phyloP scores from a whole-genome alignment of 2,797 vertebrate species.

The Crenichthys baileyi region DNA sequence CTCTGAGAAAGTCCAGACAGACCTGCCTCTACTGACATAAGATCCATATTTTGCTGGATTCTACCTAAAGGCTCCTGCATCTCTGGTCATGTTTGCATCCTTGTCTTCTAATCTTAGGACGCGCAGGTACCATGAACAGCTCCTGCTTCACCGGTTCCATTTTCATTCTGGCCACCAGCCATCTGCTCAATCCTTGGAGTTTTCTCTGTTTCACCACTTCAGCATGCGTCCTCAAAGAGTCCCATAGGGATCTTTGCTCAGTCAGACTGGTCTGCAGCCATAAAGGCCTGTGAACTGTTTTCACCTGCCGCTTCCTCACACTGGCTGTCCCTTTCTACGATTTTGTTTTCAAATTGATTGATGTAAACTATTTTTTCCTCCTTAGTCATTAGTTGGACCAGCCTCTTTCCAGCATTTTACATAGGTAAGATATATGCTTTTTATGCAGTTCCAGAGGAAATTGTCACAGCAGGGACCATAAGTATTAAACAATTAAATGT shows the following conservation, averaged over 20 bases:
- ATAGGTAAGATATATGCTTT: too few relatives aligned
- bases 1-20: neutral
- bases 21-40: neutral
- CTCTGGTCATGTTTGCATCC: neutral
- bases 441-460: too few relatives aligned
- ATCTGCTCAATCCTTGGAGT: neutral
- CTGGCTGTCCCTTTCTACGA: neutral
- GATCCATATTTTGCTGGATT: neutral
- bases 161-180: conserved; percentile 6
- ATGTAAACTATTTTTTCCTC: neutral
- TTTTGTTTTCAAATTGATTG: neutral
- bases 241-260: neutral
- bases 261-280: neutral
- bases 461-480: too few relatives aligned
- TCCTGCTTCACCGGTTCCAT: neutral
- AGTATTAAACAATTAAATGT: too few relatives aligned
- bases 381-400: neutral
- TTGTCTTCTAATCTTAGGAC: neutral
- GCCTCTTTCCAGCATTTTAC: too few relatives aligned
- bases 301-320: neutral
- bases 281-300: neutral
- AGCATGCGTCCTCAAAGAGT: neutral
- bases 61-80: neutral
- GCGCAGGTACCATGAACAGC: neutral
- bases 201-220: neutral